Conservation (phyloP, 2,888 invertebrate species). For the Tanypteryx hageni region DNA sequence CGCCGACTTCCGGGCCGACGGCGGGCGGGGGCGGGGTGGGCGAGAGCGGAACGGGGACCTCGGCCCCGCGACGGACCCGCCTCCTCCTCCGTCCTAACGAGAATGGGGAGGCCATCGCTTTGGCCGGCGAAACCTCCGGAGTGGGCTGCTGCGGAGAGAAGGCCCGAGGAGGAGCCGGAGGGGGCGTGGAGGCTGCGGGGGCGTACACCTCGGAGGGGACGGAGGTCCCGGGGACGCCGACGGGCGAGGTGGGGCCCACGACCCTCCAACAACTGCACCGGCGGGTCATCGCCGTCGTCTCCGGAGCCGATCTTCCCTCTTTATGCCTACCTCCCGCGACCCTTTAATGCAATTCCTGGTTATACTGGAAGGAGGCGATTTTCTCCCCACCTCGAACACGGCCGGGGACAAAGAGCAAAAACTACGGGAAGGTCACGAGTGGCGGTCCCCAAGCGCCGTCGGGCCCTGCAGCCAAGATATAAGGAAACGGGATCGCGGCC, state of each 20-base stretch:
- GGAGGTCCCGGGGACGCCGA: neutral
- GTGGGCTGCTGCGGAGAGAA: neutral
- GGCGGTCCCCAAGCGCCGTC: neutral
- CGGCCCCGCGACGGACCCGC: neutral
- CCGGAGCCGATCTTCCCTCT: no score
- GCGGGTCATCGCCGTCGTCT: neutral
- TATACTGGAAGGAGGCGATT: neutral
- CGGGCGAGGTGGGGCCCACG: neutral
- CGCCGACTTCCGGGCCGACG: conserved; percentile 24
- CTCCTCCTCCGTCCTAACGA: neutral
- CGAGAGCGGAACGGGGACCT: neutral
- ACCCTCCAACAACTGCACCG: conserved; percentile 25
- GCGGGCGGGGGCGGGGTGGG: conserved; percentile 20
- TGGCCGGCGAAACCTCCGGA: neutral
- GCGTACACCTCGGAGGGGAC: conserved; percentile 14
- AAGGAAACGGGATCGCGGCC: no score
- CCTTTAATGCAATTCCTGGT: neutral
- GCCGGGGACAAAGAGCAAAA: neutral
- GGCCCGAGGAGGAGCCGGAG: neutral
- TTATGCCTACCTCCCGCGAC: no score
- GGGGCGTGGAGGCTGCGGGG: neutral
- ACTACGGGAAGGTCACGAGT: neutral
- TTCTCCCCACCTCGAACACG: neutral
- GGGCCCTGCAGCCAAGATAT: no score
- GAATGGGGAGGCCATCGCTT: neutral